A percentile compares a stretch with the other conserved stretches of the same genome.
Evolutionary conservation across 2,113 vertebrate species (phyloP).

Genomic region (Channa maculata): DNA sequence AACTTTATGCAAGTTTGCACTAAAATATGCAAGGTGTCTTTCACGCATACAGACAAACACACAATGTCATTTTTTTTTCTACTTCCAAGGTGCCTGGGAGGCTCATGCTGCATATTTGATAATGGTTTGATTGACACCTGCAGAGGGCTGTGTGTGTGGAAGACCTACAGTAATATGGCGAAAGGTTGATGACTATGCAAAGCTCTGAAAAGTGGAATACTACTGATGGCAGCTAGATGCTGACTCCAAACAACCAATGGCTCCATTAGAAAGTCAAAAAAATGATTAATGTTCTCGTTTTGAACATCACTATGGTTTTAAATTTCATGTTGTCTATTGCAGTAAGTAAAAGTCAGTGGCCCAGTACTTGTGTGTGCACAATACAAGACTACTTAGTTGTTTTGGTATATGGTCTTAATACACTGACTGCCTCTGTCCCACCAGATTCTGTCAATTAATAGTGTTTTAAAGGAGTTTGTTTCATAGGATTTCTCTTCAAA

Average conservation of each 20-base stretch:
- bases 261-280: conserved; percentile 3
- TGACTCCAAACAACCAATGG: conserved; percentile 2
- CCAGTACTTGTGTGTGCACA: too few relatives aligned
- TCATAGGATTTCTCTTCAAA: not conserved
- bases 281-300: not conserved
- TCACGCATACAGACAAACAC: not conserved
- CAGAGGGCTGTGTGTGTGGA: conserved; percentile 12
- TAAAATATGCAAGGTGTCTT: conserved; percentile 17
- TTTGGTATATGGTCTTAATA: too few relatives aligned
- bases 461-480: not conserved
- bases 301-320: not conserved
- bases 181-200: conserved; percentile 14
- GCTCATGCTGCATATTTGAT: conserved; percentile 54
- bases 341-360: not conserved
- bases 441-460: not conserved
- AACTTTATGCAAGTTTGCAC: not conserved
- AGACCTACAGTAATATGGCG: conserved; percentile 15
- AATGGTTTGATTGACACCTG: conserved; percentile 52
- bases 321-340: not conserved
- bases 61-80: not conserved
- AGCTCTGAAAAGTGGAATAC: conserved; percentile 8
- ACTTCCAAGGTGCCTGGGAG: conserved; percentile 24
- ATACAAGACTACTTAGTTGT: too few relatives aligned
- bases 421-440: not conserved
- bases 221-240: conserved; percentile 5